A percentile compares a stretch with the other conserved stretches of the same genome.
These are phyloP conservation scores for Oryctolagus cuniculus DNA, from an alignment of 2,113 vertebrate genomes.

Conservation along the genomic window mOryCun1.1 NC_091433.1:162749501-162750000, in stretches of 20 bases:
- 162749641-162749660: background rate
- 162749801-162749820: background rate
- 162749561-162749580: background rate
- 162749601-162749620: constrained; percentile 29
- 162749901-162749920: background rate
- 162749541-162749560: constrained; percentile 38
- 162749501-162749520: background rate
- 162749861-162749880: background rate
- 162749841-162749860: background rate
- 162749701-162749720: too few species aligned
- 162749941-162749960: background rate
- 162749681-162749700: background rate
- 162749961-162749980: background rate
- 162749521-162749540: background rate
- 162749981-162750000: background rate
- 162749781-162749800: background rate
- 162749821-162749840: background rate
- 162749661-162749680: background rate
- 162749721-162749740: background rate
- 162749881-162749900: background rate
- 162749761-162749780: background rate
- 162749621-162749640: background rate
- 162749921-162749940: background rate
- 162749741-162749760: background rate
- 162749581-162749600: background rate